Evolutionary conservation across 2,888 invertebrate species (phyloP), one percentile per base, ranked within the genome.

Genomic region (Pseudeuparius sepicola): DNA sequence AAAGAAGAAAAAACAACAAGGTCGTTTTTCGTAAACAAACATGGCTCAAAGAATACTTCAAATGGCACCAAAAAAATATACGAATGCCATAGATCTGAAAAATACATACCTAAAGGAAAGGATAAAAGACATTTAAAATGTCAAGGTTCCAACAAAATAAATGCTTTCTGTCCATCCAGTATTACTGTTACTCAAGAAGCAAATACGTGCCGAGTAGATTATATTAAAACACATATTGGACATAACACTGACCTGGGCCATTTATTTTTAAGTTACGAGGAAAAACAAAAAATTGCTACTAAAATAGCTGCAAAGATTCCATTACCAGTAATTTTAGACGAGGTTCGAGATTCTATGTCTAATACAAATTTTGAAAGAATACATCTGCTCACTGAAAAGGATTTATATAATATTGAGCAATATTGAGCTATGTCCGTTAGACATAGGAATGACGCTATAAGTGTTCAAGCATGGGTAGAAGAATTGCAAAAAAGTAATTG

Each of bases 41-140:
- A n/a, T n/a, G n/a, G n/a, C n/a, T n/a, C n/a, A n/a, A n/a, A n/a
- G n/a, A n/a, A n/a, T n/a, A n/a, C n/a, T n/a, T n/a, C n/a, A n/a
- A n/a, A n/a, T n/a, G n/a, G n/a, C n/a, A n/a, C n/a, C n/a, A n/a
- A n/a, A n/a, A n/a, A n/a, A n/a, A n/a, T n/a, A n/a, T n/a, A n/a
- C n/a, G n/a, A n/a, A n/a, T 42, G 42, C 25, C 42, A 42, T 13
- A 34, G 42, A 10, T 42, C 38, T 30, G 40, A 40, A 11, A 38
- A 24, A 4, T 42, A 39, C 11, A 17, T 24, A 3, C 17, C 37
- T 4, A 27, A 27, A 23, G 42, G 38, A 16, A 38, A 36, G 13
- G 27, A 27, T 5, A n/a, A 27, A 2, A 36, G 42, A 17, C 38
- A 33, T 10, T 18, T 42, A 7, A 42, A 41, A 32, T 20, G 15